phyloP scores from a whole-genome alignment of 2,888 invertebrate species.

The Eretmocerus hayati region DNA sequence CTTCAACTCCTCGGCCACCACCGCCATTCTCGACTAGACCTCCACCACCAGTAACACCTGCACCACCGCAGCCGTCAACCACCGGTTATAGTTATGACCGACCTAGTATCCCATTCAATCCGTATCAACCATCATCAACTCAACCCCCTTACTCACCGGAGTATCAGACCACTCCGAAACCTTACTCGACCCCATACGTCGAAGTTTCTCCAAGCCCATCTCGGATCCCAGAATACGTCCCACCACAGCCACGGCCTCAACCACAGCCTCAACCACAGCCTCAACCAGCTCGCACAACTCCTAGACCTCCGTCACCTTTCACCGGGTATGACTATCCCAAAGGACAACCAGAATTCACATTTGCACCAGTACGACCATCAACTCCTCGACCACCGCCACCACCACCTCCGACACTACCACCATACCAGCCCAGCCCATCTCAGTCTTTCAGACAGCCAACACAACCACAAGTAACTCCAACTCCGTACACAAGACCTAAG shows the following conservation, averaged over 20 bases:
- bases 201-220: background rate
- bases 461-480: no score
- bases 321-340: no score
- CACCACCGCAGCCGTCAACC: constrained; percentile 6
- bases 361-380: constrained; percentile 29
- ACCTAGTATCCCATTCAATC: constrained; percentile 6
- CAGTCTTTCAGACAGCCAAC: no score
- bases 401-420: no score
- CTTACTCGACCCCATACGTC: background rate
- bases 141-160: constrained; percentile 10
- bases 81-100: constrained; percentile 7
- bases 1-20: constrained; percentile 11
- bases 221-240: constrained; percentile 5
- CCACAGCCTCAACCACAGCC: constrained; percentile 2
- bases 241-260: constrained; percentile 14
- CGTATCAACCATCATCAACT: constrained; percentile 6
- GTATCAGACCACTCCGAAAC: background rate
- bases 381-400: constrained; percentile 17
- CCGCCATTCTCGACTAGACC: constrained; percentile 23
- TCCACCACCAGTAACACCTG: constrained; percentile 19
- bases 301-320: constrained; percentile 18
- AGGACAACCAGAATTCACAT: no score
- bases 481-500: constrained; percentile 3
- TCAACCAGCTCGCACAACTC: constrained; percentile 18
- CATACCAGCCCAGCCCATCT: no score